Percentiles rank a stretch among this genome's conserved stretches.
These are phyloP conservation scores for Sinopyrophorus schimmeli DNA, from an alignment of 2,888 invertebrate species.

Conservation along the genomic window DNA sequence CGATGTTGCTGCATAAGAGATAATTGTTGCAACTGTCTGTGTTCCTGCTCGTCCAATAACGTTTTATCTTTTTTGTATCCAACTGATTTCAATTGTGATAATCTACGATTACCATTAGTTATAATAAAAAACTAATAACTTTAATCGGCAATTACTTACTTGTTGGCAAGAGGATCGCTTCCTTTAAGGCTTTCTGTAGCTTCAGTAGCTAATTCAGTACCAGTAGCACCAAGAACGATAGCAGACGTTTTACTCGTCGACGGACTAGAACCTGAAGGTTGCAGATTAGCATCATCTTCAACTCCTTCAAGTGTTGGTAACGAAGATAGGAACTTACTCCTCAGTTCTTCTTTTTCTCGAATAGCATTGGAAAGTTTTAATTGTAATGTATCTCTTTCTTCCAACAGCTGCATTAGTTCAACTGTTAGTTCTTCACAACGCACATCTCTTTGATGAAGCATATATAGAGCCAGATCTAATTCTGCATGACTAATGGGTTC, in stretches of 20 bases:
- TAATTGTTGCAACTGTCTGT: constrained; percentile 72
- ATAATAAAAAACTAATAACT: neutral
- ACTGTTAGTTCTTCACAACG: constrained; percentile 84
- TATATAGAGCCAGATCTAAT: constrained; percentile 78
- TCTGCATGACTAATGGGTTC: constrained; percentile 61
- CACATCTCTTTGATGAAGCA: constrained; percentile 85
- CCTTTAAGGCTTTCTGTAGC: constrained; percentile 40
- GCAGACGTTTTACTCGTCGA: constrained; percentile 40
- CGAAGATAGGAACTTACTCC: constrained; percentile 43
- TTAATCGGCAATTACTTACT: constrained; percentile 39
- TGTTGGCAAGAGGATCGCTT: constrained; percentile 40
- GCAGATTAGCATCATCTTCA: constrained; percentile 1
- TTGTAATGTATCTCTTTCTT: constrained; percentile 84
- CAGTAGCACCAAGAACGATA: constrained; percentile 43
- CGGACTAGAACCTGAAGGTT: constrained; percentile 16
- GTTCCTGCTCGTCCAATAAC: constrained; percentile 75
- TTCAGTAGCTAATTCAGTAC: constrained; percentile 46
- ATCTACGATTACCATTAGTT: constrained; percentile 53
- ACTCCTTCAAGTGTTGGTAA: neutral
- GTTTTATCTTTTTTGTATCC: constrained; percentile 76
- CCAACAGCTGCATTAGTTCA: constrained; percentile 79
- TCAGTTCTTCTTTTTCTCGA: constrained; percentile 69
- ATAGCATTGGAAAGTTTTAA: constrained; percentile 80
- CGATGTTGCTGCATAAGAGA: constrained; percentile 69
- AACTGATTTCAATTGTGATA: constrained; percentile 74